Evolutionary conservation across 2,888 invertebrate genomes (phyloP), one percentile per base, ranked within the genome.

Genomic region (Rapana venosa): DNA sequence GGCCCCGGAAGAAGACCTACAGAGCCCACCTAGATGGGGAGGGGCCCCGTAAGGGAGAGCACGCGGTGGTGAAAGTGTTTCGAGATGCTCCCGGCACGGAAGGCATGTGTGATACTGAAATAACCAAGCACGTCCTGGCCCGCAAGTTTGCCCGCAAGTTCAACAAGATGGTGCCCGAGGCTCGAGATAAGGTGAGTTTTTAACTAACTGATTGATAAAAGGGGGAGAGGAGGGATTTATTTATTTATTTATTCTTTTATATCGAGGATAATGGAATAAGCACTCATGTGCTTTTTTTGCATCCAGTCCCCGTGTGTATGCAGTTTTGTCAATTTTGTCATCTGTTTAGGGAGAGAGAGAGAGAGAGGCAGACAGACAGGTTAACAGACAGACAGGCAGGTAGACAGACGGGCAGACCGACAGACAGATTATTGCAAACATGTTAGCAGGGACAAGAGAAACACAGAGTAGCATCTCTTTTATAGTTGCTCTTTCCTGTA

Each of bases 1-100:
- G 92, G 30, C 89, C 87, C 20, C 77, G 91, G 11, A 92, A 92
- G 87, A 91, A 92, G 47, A 90, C 92, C 22, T 92, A 92, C 90
- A 87, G 90, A 32, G 92, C 92, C 22, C 91, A 91, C 35, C 90
- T 92, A 20, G 91, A 91, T 22, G 92, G 92, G 8, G 88, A 90
- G 20, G 92, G 92, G 11, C 92, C 92, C 6, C 86, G 91, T 47
- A 92, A 90, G 77, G 92, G 92, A 0, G 91, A 91, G 83, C 88
- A 90, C 11, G 92, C 91, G 32, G 91, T 90, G 20, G 91, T 92
- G n/a, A 92, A 92, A 87, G 90, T 90, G 56, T 92, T 91, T 85
- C 88, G 91, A 20, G 88, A 92, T 32, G 70, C 88, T 11, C 58
- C 88, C 0, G 91, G 92, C 36, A 91, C 91, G 30, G 91, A 92